phyloP scores from a whole-genome alignment of 2,113 vertebrate species.

The Stegostoma tigrinum region DNA sequence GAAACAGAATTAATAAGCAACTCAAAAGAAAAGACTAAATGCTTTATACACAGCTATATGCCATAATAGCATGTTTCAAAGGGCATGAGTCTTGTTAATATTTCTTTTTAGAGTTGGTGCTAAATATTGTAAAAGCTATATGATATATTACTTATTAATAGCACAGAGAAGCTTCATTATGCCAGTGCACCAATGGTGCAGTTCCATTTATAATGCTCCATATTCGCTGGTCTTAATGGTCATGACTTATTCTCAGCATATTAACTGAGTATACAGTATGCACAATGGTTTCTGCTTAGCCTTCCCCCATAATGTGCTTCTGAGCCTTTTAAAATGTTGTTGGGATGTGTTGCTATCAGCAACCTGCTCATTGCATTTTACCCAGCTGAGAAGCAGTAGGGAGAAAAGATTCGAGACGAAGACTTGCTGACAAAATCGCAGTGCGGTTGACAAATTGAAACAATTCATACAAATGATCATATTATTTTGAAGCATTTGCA shows the following conservation, averaged over 20 bases:
- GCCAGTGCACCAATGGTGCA: background rate
- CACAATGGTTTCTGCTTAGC: background rate
- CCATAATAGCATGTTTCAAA: background rate
- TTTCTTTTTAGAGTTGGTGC: background rate
- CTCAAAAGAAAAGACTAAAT: background rate
- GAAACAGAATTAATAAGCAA: background rate
- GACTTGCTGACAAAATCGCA: background rate
- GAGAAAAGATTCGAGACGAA: background rate
- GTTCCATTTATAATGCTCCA: background rate
- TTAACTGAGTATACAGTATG: background rate
- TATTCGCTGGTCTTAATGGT: background rate
- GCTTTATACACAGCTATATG: background rate
- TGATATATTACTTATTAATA: background rate
- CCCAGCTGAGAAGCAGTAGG: background rate
- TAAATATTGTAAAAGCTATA: background rate
- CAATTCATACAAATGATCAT: background rate
- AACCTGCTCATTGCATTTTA: background rate
- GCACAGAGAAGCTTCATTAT: background rate
- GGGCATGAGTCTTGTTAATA: background rate
- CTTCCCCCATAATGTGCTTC: background rate
- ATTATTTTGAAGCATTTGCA: background rate
- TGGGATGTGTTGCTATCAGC: background rate
- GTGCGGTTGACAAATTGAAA: background rate
- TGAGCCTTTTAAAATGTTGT: background rate
- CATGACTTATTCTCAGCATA: background rate